Evolutionary conservation across 2,113 vertebrate species (phyloP).

Genomic region (Nanorana parkeri): DNA sequence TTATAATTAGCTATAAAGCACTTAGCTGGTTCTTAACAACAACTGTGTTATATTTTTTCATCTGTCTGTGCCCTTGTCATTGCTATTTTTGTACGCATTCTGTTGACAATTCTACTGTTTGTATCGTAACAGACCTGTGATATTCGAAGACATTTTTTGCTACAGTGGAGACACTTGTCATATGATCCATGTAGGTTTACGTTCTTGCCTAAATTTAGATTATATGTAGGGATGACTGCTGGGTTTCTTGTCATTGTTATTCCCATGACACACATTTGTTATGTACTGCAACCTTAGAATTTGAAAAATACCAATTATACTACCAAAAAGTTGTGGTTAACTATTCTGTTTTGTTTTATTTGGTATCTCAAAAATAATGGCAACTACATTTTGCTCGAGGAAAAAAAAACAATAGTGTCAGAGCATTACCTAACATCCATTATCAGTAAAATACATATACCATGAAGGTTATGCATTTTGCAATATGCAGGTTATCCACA

Average conservation of each 20-base stretch:
- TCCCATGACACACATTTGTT: background rate
- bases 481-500: too few species aligned
- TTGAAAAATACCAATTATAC: too few species aligned
- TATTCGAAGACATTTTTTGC: slow-evolving; percentile 37
- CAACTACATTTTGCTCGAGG: too few species aligned
- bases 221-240: slow-evolving; percentile 11
- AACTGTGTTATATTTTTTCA: slow-evolving; percentile 16
- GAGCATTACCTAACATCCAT: too few species aligned
- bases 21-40: slow-evolving; percentile 17
- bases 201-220: slow-evolving; percentile 12
- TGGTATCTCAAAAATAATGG: too few species aligned
- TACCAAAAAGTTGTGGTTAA: too few species aligned
- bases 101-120: slow-evolving; percentile 25
- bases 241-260: background rate
- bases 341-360: too few species aligned
- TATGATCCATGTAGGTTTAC: slow-evolving; percentile 12
- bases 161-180: slow-evolving; percentile 25
- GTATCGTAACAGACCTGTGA: slow-evolving; percentile 12
- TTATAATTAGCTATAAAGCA: slow-evolving; percentile 25
- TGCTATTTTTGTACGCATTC: background rate
- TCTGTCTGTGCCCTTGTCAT: slow-evolving; percentile 24
- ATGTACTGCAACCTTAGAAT: background rate
- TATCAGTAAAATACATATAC: too few species aligned
- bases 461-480: too few species aligned
- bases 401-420: too few species aligned